These are phyloP conservation scores for Rhabdomys dilectus DNA, from an alignment of 2,113 vertebrate genomes.

Conservation along the genomic window DNA sequence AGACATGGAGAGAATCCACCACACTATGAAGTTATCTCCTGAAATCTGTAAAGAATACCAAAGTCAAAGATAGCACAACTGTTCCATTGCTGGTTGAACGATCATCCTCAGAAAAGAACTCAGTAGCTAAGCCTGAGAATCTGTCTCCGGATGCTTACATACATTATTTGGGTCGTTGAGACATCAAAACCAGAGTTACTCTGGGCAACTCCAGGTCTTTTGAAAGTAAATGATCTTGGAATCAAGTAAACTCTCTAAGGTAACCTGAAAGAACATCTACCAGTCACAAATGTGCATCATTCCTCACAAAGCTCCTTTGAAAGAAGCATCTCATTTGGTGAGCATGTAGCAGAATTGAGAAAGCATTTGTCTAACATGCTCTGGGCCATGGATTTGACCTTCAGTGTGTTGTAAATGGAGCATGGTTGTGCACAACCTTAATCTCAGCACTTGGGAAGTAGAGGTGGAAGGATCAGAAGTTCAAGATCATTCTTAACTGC, in stretches of 20 bases:
- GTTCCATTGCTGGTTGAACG: neutral
- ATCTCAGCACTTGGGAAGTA: too few species aligned
- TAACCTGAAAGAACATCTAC: neutral
- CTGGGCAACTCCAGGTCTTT: too few species aligned
- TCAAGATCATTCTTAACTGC: neutral
- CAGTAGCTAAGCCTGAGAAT: neutral
- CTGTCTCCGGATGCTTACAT: neutral
- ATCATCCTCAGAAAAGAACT: neutral
- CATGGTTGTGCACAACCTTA: neutral
- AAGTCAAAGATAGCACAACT: neutral
- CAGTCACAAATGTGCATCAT: neutral
- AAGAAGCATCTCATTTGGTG: neutral
- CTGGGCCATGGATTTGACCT: neutral
- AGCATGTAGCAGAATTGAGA: neutral
- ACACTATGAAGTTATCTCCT: neutral
- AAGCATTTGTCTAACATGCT: neutral
- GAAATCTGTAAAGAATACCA: neutral
- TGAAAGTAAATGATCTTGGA: neutral
- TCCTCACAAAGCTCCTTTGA: neutral
- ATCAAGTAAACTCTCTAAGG: neutral
- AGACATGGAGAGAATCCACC: neutral
- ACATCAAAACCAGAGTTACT: neutral
- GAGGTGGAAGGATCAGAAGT: neutral
- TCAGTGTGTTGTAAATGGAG: too few species aligned
- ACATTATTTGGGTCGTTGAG: neutral